A percentile compares a stretch with the other conserved stretches of the same genome.
Evolutionary conservation across 2,113 vertebrate species (phyloP).

Genomic region (Nannospalax galili): DNA sequence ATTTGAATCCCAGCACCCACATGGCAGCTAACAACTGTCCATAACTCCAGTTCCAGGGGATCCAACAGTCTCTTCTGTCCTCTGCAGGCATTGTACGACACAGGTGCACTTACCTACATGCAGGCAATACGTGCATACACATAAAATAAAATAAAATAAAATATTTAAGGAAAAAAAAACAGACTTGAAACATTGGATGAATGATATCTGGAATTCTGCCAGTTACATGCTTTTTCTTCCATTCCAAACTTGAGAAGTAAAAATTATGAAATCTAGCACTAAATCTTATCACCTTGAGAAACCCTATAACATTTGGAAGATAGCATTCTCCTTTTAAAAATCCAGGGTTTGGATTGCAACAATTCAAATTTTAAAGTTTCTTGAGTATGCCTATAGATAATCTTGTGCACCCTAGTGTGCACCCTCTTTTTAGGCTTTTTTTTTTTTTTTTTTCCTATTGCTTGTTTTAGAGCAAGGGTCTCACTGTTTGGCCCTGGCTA

Average conservation of each 20-base stretch:
- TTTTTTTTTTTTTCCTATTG: slow-evolving; percentile 20
- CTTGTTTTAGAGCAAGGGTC: background rate
- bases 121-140: too few relatives aligned
- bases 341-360: background rate
- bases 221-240: background rate
- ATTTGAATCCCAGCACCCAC: too few relatives aligned
- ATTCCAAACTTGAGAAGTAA: background rate
- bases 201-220: slow-evolving; percentile 7
- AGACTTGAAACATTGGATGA: background rate
- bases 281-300: background rate
- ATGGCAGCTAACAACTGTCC: too few relatives aligned
- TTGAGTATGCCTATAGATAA: background rate
- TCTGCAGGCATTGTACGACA: too few relatives aligned
- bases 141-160: too few relatives aligned
- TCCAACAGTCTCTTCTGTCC: too few relatives aligned
- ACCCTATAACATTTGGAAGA: background rate
- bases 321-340: slow-evolving; percentile 29
- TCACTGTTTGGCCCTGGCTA: background rate
- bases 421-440: background rate
- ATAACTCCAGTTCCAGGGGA: too few relatives aligned
- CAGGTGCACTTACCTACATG: too few relatives aligned
- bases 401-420: background rate
- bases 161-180: too few relatives aligned
- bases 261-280: background rate
- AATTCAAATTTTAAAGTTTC: background rate